A percentile compares a stretch with the other conserved stretches of the same genome.
Conservation (phyloP, 2,797 vertebrate species). For the Xenops minutus region DNA sequence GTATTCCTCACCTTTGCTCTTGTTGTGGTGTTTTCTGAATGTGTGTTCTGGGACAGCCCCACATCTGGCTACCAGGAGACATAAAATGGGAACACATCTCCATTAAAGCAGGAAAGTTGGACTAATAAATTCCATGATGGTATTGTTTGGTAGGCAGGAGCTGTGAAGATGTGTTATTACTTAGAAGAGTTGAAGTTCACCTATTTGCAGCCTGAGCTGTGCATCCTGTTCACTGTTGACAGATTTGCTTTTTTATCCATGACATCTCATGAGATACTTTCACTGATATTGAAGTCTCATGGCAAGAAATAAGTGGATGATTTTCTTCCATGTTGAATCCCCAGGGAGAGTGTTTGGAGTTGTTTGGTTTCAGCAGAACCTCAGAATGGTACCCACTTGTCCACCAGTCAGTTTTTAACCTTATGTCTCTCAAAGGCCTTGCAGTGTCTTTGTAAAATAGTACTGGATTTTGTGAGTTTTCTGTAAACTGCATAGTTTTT, state of each 20-base stretch:
- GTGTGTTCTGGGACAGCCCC: not conserved
- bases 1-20: not conserved
- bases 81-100: not conserved
- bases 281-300: not conserved
- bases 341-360: not conserved
- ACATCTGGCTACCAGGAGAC: not conserved
- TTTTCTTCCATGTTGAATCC: not conserved
- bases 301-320: not conserved
- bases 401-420: not conserved
- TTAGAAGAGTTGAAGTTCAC: not conserved
- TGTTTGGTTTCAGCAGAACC: not conserved
- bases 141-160: not conserved
- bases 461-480: not conserved
- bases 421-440: not conserved
- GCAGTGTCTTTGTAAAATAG: not conserved
- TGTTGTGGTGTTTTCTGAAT: not conserved
- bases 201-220: not conserved
- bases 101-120: no score
- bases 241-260: not conserved
- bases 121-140: not conserved
- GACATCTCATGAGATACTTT: fast-evolving
- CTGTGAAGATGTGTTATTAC: not conserved
- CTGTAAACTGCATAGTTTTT: not conserved
- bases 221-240: not conserved
- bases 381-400: not conserved